A percentile compares a stretch with the other conserved stretches of the same genome.
Conservation (phyloP, 2,888 invertebrate species). For the Trissolcus brochymenae region DNA sequence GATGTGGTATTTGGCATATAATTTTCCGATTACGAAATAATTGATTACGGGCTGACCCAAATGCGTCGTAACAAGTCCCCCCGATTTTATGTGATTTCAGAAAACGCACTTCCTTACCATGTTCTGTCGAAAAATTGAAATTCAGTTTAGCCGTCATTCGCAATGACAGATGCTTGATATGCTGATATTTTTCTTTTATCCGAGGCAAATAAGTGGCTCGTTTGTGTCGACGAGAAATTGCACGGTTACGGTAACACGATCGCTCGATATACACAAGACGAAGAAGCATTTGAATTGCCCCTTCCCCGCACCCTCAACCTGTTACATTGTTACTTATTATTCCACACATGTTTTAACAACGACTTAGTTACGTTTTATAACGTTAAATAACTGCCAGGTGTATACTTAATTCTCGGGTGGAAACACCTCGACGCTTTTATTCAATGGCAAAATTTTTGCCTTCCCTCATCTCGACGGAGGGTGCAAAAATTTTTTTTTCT, state of each 20-base stretch:
- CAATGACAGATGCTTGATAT: constrained; percentile 49
- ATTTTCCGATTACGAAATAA: no score
- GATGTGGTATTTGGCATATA: no score
- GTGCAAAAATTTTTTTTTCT: constrained; percentile 8
- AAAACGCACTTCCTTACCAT: constrained; percentile 28
- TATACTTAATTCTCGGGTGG: constrained; percentile 40
- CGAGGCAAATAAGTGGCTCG: constrained; percentile 48
- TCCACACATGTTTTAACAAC: constrained; percentile 42
- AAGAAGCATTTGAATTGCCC: constrained; percentile 46
- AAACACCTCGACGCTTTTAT: constrained; percentile 36
- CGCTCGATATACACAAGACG: constrained; percentile 49
- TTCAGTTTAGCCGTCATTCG: constrained; percentile 30
- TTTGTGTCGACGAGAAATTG: constrained; percentile 40
- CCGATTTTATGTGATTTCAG: no score
- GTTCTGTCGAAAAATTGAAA: constrained; percentile 16
- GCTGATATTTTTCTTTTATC: constrained; percentile 45
- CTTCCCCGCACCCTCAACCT: constrained; percentile 21
- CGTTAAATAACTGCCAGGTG: constrained; percentile 48
- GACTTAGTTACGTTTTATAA: constrained; percentile 46
- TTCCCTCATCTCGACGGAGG: constrained; percentile 12
- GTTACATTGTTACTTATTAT: constrained; percentile 43
- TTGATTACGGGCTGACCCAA: no score
- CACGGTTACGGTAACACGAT: constrained; percentile 49
- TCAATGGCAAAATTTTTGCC: constrained; percentile 26
- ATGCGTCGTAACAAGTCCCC: no score